These are phyloP conservation scores for Platycheirus rosarum DNA, from an alignment of 2,888 invertebrate genomes.

Conservation along the genomic window DNA sequence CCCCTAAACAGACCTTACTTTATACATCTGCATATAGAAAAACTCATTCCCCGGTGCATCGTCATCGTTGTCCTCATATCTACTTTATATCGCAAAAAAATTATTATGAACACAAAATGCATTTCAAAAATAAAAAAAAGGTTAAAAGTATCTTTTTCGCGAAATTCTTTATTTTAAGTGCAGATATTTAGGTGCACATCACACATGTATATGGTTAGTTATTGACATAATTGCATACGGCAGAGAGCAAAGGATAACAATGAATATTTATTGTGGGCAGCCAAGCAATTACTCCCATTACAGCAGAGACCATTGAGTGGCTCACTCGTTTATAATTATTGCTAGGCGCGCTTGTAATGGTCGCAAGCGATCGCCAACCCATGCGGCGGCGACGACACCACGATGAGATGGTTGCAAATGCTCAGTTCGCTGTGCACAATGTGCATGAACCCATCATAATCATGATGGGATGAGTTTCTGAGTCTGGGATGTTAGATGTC, in stretches of 20 bases:
- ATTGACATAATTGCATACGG: slow-evolving; percentile 78
- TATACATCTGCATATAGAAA: slow-evolving; percentile 30
- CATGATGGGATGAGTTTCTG: slow-evolving; percentile 36
- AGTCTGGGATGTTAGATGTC: slow-evolving; percentile 47
- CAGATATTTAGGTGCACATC: slow-evolving; percentile 51
- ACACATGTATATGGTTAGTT: slow-evolving; percentile 75
- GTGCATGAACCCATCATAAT: slow-evolving; percentile 53
- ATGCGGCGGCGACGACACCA: too few species aligned
- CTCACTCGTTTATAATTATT: slow-evolving; percentile 69
- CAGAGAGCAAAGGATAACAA: slow-evolving; percentile 73
- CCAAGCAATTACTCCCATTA: slow-evolving; percentile 74
- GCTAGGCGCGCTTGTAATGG: slow-evolving; percentile 56
- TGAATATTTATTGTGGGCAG: slow-evolving; percentile 75
- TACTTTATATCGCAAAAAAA: slow-evolving; percentile 53
- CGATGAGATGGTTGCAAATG: slow-evolving; percentile 48
- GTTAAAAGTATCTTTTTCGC: slow-evolving; percentile 33
- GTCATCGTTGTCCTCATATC: slow-evolving; percentile 47
- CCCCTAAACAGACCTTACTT: background rate
- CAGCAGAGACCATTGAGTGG: slow-evolving; percentile 62
- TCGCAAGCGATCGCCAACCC: slow-evolving; percentile 53
- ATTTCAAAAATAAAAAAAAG: slow-evolving; percentile 28
- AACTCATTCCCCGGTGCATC: slow-evolving; percentile 46
- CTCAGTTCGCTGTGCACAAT: slow-evolving; percentile 5
- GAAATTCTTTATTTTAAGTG: slow-evolving; percentile 41
- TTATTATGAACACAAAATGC: slow-evolving; percentile 51